These are phyloP conservation scores for Euwallacea similis DNA, from an alignment of 1,140 invertebrate species.

Conservation along the genomic window DNA sequence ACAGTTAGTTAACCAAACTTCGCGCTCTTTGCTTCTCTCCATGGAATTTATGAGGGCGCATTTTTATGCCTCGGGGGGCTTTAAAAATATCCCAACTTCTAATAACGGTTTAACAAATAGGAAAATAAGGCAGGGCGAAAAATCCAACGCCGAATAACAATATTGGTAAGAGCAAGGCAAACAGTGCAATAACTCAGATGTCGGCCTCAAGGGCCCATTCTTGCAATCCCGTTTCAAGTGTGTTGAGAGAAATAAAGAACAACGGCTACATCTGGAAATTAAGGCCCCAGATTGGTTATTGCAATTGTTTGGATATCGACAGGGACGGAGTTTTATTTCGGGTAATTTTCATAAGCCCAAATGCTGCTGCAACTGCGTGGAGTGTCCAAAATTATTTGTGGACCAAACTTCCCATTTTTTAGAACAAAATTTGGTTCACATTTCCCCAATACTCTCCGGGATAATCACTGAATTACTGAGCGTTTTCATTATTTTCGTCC, in stretches of 20 bases:
- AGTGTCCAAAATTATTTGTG: no score
- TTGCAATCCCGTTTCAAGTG: not conserved
- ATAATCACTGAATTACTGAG: no score
- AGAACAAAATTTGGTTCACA: no score
- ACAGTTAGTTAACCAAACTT: constrained; percentile 12
- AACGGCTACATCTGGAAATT: no score
- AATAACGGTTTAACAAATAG: not conserved
- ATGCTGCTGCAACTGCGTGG: no score
- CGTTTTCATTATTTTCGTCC: no score
- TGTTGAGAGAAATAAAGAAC: not conserved
- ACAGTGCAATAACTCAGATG: not conserved
- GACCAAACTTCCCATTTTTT: no score
- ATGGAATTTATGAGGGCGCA: not conserved
- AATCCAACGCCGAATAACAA: constrained; percentile 1
- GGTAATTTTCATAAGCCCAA: no score
- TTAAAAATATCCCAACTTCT: not conserved
- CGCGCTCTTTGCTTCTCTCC: not conserved
- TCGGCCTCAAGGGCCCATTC: not conserved
- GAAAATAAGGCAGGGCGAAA: not conserved
- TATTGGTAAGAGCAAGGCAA: not conserved
- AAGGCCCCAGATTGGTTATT: no score
- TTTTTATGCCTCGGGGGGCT: not conserved
- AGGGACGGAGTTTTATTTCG: no score
- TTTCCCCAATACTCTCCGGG: no score
- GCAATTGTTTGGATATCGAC: no score